Percentiles rank a stretch among this genome's conserved stretches.
Conservation (phyloP, 2,797 vertebrate genomes). For the Hippopotamyrus pictus region DNA sequence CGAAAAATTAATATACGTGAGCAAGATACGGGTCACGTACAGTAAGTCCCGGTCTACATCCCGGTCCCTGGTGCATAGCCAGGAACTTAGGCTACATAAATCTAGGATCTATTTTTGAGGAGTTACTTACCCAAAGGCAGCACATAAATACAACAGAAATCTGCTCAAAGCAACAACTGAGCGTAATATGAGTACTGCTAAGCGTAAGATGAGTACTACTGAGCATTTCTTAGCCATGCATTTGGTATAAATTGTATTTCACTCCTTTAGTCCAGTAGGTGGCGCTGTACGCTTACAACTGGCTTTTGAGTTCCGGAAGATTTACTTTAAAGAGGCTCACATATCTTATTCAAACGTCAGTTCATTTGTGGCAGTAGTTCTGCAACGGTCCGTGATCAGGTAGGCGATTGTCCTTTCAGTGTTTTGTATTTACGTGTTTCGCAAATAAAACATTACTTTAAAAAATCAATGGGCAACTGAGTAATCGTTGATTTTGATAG, state of each 20-base stretch:
- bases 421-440: neutral
- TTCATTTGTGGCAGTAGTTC: neutral
- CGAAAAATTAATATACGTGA: neutral
- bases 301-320: neutral
- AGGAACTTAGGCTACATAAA: neutral
- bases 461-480: neutral
- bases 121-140: neutral
- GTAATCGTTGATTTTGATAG: neutral
- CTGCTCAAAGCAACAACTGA: neutral
- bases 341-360: neutral
- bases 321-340: neutral
- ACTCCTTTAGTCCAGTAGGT: neutral
- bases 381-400: neutral
- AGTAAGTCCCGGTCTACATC: neutral
- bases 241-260: neutral
- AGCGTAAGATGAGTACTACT: neutral
- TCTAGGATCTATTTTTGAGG: neutral
- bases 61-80: neutral
- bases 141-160: neutral
- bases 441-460: neutral
- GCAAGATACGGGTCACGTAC: neutral
- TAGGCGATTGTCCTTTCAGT: neutral
- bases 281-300: neutral
- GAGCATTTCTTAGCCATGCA: neutral
- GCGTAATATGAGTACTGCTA: neutral